These are phyloP conservation scores for Helicolenus hilgendorfi DNA, from an alignment of 2,797 vertebrate species.

Conservation along the genomic window DNA sequence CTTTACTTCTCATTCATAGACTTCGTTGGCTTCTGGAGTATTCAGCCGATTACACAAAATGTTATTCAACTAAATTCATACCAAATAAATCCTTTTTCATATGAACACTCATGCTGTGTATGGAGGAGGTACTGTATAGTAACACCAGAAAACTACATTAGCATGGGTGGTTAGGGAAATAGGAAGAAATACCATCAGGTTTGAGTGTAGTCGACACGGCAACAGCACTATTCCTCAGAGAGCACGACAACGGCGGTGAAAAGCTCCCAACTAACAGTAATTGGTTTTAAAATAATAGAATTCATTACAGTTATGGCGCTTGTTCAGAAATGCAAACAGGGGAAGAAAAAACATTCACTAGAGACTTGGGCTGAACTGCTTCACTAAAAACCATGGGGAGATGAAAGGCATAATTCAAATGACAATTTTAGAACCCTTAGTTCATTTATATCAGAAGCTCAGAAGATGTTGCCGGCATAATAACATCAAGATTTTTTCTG, in stretches of 20 bases:
- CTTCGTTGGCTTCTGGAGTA: not conserved
- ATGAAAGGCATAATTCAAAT: conserved; percentile 92
- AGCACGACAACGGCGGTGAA: conserved; percentile 75
- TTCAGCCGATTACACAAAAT: conserved; percentile 14
- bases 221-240: conserved; percentile 85
- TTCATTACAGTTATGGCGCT: conserved; percentile 90
- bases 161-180: conserved; percentile 76
- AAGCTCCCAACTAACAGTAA: conserved; percentile 90
- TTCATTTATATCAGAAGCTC: conserved; percentile 89
- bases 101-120: conserved; percentile 30
- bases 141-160: conserved; percentile 74
- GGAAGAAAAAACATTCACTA: conserved; percentile 81
- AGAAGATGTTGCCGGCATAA: conserved; percentile 85
- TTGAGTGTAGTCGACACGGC: conserved; percentile 81
- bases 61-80: conserved; percentile 13
- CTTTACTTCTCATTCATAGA: conserved; percentile 6
- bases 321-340: conserved; percentile 91
- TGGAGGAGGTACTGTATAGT: conserved; percentile 45
- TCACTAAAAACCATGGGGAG: conserved; percentile 89
- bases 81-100: conserved; percentile 8
- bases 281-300: conserved; percentile 92
- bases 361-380: conserved; percentile 88
- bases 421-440: conserved; percentile 91
- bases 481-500: conserved; percentile 82
- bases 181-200: conserved; percentile 80